Conservation (phyloP, 2,888 invertebrate species). For the Ochropleura plecta region DNA sequence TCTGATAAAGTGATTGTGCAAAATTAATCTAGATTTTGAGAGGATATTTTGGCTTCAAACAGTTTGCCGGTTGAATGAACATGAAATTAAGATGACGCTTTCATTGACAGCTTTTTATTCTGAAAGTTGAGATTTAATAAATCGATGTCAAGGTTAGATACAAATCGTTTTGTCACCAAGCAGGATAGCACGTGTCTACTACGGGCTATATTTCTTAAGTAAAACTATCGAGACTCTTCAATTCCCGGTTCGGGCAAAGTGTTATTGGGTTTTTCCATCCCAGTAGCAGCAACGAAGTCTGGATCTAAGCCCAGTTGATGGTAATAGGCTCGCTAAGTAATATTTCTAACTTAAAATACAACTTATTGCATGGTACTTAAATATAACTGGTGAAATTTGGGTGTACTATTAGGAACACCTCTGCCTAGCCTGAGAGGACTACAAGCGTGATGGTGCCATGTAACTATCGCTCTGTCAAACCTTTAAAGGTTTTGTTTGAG, state of each 20-base stretch:
- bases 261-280: no score
- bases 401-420: no score
- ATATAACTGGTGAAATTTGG: no score
- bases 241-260: no score
- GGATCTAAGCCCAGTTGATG: no score
- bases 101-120: constrained; percentile 19
- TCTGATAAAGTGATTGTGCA: constrained; percentile 41
- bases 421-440: no score
- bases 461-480: background rate
- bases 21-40: constrained; percentile 44
- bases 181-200: background rate
- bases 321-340: no score
- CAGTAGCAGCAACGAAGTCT: no score
- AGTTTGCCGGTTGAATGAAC: constrained; percentile 43
- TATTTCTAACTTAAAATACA: no score
- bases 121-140: background rate
- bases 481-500: background rate
- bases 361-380: no score
- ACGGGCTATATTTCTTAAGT: background rate
- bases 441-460: no score
- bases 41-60: constrained; percentile 43
- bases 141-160: background rate
- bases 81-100: constrained; percentile 15
- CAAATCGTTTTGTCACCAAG: background rate
- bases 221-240: no score